Percentiles rank a stretch among this genome's conserved stretches.
These are phyloP conservation scores for Eudasyphora cyanicolor DNA, from an alignment of 2,888 invertebrate genomes.

Conservation along the genomic window DNA sequence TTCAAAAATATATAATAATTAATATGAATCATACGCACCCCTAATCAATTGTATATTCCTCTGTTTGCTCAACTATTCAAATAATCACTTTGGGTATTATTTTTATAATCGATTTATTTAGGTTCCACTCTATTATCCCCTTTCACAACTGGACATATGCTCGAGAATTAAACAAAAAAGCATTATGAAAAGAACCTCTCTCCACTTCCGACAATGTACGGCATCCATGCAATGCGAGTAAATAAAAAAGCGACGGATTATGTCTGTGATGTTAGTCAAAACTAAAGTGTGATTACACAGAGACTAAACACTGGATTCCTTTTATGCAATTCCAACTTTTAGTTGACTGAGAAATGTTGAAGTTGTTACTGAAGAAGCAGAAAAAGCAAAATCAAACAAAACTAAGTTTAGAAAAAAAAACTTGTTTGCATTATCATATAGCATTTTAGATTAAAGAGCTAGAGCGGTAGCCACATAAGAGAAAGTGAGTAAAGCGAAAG, in stretches of 20 bases:
- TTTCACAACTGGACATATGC: background rate
- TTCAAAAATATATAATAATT: too few relatives aligned
- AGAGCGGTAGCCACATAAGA: background rate
- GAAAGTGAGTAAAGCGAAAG: background rate
- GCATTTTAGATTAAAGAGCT: background rate
- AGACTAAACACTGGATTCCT: background rate
- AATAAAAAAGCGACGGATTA: background rate
- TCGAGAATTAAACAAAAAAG: background rate
- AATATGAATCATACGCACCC: too few relatives aligned
- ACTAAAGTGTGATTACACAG: background rate
- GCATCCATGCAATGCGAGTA: background rate
- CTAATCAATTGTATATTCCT: too few relatives aligned
- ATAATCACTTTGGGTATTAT: too few relatives aligned
- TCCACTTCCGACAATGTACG: background rate
- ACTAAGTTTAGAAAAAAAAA: too few relatives aligned
- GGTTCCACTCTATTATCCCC: background rate
- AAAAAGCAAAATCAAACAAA: background rate
- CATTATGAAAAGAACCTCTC: background rate
- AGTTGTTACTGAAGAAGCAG: background rate
- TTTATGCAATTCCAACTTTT: background rate
- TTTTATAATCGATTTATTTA: too few relatives aligned
- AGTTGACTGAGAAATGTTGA: background rate
- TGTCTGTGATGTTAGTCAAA: constrained; percentile 22
- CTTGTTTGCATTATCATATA: background rate
- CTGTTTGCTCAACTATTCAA: too few relatives aligned